phyloP scores from a whole-genome alignment of 2,113 vertebrate species.

The Vimba vimba region DNA sequence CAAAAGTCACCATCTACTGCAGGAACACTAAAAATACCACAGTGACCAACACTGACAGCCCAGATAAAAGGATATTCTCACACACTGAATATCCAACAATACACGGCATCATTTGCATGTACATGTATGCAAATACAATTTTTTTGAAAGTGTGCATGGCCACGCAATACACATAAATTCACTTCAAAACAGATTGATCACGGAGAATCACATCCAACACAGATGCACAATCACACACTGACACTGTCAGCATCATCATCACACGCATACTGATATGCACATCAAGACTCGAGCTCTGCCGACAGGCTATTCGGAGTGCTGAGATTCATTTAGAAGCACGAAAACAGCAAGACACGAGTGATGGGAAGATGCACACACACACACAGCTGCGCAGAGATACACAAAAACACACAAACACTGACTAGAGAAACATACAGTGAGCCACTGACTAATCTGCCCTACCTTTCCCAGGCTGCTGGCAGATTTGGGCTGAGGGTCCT shows the following conservation, averaged over 20 bases:
- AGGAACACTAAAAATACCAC: conserved; percentile 1
- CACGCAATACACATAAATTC: neutral
- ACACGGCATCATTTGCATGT: conserved; percentile 34
- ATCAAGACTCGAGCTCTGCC: neutral
- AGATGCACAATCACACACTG: conserved; percentile 24
- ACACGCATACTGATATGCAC: conserved; percentile 5
- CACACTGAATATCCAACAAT: conserved; percentile 25
- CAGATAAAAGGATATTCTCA: conserved; percentile 14
- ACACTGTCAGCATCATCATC: neutral
- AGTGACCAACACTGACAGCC: conserved; percentile 26
- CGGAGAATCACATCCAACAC: conserved; percentile 5
- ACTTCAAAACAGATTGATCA: neutral
- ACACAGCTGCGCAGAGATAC: neutral
- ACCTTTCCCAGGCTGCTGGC: conserved; percentile 66
- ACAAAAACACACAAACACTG: conserved; percentile 18
- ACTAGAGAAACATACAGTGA: conserved; percentile 1
- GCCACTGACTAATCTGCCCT: conserved; percentile 55
- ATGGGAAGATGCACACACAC: neutral
- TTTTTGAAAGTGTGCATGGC: neutral
- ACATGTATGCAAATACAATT: conserved; percentile 15
- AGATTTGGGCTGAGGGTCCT: conserved; percentile 63
- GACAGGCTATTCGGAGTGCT: neutral
- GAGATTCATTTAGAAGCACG: conserved; percentile 19
- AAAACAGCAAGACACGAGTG: neutral
- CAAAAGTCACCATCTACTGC: neutral